Base-by-base conservation (phyloP, 2,797 vertebrate species). In the Coranthus polyacanthus region DNA sequence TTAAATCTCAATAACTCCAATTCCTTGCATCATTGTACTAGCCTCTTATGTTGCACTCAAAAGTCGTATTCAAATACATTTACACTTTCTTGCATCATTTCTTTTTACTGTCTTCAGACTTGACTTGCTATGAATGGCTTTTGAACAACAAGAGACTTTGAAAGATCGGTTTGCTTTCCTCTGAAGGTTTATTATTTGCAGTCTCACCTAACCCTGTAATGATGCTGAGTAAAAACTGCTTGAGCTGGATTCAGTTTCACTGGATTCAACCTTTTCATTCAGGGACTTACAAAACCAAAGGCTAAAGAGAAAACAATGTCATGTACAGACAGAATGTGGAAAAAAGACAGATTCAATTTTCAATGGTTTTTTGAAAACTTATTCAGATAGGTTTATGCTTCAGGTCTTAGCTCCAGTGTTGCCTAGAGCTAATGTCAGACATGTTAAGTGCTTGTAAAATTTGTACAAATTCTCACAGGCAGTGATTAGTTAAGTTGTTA, bases 261-360 rank as follows among this genome's bases (percentile, higher is more conserved):
- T 47, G 13, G 38, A 59, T 71, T 52, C 8, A 38, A 74, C 52
- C 60, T 62, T 29, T 62, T 42, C 37, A 56, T 73, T 71, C 45
- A 53, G 24, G 5, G 45, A 51, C 29, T 57, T 57, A n/a, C n/a
- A n/a, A n/a, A n/a, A n/a, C n/a, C n/a, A n/a, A n/a, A n/a, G n/a
- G n/a, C n/a, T n/a, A n/a, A n/a, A n/a, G n/a, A n/a, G n/a, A n/a
- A n/a, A n/a, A n/a, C n/a, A n/a, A n/a, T n/a, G n/a, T n/a, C n/a
- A n/a, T n/a, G n/a, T n/a, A n/a, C n/a, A n/a, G n/a, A n/a, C n/a
- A n/a, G n/a, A n/a, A n/a, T n/a, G n/a, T n/a, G n/a, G n/a, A n/a
- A n/a, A n/a, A n/a, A n/a, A n/a, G n/a, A n/a, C n/a, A n/a, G n/a
- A n/a, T n/a, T n/a, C n/a, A n/a, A n/a, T n/a, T n/a, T n/a, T n/a